Conservation (phyloP, 2,888 invertebrate genomes). For the Myopa tessellatipennis region DNA sequence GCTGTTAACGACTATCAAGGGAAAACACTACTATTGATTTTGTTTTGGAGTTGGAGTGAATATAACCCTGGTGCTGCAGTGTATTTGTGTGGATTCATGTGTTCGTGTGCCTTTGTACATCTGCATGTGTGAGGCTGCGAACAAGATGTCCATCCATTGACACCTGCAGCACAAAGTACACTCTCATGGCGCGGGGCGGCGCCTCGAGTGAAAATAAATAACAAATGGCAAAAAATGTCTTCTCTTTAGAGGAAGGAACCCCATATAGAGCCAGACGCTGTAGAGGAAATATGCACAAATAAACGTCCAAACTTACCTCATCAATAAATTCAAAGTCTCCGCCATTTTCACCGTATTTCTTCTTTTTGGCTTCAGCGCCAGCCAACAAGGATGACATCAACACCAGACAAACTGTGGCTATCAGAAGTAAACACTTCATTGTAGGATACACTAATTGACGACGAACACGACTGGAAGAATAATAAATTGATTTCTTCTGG, state of each 20-base stretch:
- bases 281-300: neutral
- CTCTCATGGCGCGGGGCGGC: slow-evolving; percentile 7
- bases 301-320: slow-evolving; percentile 72
- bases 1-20: slow-evolving; percentile 4
- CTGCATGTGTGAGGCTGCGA: slow-evolving; percentile 13
- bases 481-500: neutral
- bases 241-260: neutral
- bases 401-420: slow-evolving; percentile 64
- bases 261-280: neutral
- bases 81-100: slow-evolving; percentile 28
- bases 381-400: slow-evolving; percentile 64
- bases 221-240: neutral
- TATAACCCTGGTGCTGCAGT: slow-evolving; percentile 9
- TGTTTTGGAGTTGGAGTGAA: slow-evolving; percentile 9
- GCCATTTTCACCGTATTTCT: slow-evolving; percentile 79
- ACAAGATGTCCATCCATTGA: slow-evolving; percentile 18
- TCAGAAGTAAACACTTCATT: slow-evolving; percentile 60
- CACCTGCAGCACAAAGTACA: slow-evolving; percentile 14
- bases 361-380: slow-evolving; percentile 72
- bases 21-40: slow-evolving; percentile 30
- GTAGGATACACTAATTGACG: slow-evolving; percentile 5
- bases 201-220: slow-evolving; percentile 8
- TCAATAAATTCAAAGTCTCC: slow-evolving; percentile 82
- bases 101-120: slow-evolving; percentile 21
- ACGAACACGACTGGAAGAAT: neutral